phyloP scores from a whole-genome alignment of 1,140 invertebrate genomes.

The Neodiprion pinetum region DNA sequence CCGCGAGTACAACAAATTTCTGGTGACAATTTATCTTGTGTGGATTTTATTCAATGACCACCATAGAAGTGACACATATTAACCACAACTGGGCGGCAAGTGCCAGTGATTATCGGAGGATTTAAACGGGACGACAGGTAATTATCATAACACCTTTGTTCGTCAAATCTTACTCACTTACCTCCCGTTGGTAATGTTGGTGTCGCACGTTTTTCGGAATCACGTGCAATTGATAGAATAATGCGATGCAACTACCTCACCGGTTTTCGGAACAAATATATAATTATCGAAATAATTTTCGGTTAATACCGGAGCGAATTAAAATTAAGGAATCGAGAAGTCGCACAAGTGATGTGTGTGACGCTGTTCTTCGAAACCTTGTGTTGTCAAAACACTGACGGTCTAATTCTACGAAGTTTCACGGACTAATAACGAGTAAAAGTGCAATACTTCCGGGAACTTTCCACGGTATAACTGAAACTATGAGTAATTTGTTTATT shows the following conservation, averaged over 20 bases:
- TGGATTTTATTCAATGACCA: conserved; percentile 33
- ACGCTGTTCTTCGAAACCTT: no score
- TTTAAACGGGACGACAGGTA: conserved; percentile 11
- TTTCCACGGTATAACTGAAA: not conserved
- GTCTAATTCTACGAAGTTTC: not conserved
- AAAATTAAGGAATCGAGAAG: no score
- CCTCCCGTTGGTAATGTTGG: not conserved
- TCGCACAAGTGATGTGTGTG: no score
- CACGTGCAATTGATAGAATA: no score
- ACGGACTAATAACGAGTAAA: not conserved
- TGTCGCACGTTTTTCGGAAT: no score
- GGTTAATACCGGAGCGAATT: no score
- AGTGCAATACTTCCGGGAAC: not conserved
- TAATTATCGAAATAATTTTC: no score
- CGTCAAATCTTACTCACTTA: not conserved
- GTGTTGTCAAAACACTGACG: not conserved
- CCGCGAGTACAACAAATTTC: not conserved
- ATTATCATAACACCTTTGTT: not conserved
- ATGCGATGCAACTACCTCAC: no score
- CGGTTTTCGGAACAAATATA: no score
- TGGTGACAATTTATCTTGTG: not conserved
- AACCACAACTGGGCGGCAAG: conserved; percentile 25
- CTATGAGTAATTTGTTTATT: not conserved
- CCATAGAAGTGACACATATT: conserved; percentile 29
- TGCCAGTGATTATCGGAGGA: conserved; percentile 31